Conservation (phyloP, 2,797 vertebrate species). For the Sus cebifrons region DNA sequence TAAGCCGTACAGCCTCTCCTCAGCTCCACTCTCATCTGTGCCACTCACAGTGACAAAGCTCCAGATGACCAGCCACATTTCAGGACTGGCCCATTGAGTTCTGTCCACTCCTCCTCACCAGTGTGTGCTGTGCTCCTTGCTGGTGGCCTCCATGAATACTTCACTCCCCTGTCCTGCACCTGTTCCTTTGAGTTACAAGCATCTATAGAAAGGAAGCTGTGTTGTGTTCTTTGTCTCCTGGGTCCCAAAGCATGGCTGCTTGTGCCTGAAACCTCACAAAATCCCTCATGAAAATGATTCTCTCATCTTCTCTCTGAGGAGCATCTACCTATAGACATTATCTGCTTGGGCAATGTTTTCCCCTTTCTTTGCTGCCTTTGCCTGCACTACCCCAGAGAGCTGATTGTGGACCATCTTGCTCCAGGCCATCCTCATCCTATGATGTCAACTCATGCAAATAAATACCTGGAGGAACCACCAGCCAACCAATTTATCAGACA, state of each 20-base stretch:
- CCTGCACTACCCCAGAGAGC: neutral
- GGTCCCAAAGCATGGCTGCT: neutral
- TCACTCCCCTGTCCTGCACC: neutral
- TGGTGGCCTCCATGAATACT: neutral
- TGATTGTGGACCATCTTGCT: neutral
- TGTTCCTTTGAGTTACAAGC: neutral
- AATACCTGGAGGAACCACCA: neutral
- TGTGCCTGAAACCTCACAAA: neutral
- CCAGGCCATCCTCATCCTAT: neutral
- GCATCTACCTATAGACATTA: neutral
- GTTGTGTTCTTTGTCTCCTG: neutral
- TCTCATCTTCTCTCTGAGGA: neutral
- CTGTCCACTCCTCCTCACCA: neutral
- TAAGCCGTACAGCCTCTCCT: neutral
- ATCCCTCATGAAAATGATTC: neutral
- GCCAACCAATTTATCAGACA: conserved; percentile 35
- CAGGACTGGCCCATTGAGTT: neutral
- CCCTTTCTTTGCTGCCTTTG: neutral
- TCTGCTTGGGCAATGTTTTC: no score
- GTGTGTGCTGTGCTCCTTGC: neutral
- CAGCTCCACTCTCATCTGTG: neutral
- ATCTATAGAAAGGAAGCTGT: neutral
- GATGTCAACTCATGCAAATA: conserved; percentile 23
- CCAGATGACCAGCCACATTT: neutral
- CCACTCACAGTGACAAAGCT: neutral